Conservation (phyloP, 2,797 vertebrate species). For the Epinephelus awoara region DNA sequence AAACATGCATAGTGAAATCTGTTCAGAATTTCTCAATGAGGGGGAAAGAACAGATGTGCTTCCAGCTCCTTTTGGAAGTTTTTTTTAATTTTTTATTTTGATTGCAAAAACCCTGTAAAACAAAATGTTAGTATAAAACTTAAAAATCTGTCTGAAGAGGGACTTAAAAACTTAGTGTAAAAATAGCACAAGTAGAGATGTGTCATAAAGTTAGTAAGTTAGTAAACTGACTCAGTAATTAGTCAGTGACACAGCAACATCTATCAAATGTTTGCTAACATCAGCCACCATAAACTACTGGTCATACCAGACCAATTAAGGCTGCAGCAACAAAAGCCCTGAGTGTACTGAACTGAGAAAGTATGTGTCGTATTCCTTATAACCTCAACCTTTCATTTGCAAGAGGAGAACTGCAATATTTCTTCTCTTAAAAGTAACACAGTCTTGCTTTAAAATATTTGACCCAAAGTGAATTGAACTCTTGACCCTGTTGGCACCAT, state of each 20-base stretch:
- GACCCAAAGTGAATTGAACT: not conserved
- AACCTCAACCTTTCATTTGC: not conserved
- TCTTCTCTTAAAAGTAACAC: not conserved
- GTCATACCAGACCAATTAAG: not conserved
- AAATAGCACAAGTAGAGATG: not conserved
- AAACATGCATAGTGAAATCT: too few relatives aligned
- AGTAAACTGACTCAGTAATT: not conserved
- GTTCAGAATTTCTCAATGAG: too few relatives aligned
- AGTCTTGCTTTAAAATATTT: not conserved
- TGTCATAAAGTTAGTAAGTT: too few relatives aligned
- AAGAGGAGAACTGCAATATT: not conserved
- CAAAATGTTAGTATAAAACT: too few relatives aligned
- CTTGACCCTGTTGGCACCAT: conserved; percentile 34
- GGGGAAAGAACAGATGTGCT: too few relatives aligned
- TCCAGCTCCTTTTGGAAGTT: too few relatives aligned
- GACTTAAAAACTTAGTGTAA: not conserved
- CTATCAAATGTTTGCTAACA: not conserved
- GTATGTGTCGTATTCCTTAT: not conserved
- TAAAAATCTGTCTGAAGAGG: too few relatives aligned
- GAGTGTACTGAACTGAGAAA: not conserved
- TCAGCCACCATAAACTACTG: not conserved
- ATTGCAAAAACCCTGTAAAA: too few relatives aligned
- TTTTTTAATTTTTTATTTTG: not conserved
- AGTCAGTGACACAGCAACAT: not conserved
- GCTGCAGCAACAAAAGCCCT: not conserved